These are phyloP conservation scores for Engraulis encrasicolus DNA, from an alignment of 2,113 vertebrate species.

Conservation along the genomic window DNA sequence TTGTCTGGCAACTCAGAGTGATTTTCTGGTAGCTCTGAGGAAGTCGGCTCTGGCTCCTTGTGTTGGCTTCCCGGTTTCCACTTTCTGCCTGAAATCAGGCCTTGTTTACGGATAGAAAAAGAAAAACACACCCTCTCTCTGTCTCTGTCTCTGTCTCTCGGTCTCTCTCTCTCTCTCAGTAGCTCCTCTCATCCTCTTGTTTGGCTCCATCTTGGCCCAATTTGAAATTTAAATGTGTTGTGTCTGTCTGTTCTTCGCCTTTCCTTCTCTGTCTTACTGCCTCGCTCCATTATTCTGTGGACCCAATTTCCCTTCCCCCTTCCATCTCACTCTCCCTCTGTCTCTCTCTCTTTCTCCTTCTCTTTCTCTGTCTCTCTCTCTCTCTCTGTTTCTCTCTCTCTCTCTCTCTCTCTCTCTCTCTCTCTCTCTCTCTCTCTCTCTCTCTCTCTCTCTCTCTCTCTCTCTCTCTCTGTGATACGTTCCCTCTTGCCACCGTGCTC, in stretches of 20 bases:
- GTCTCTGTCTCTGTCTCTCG: too few species aligned
- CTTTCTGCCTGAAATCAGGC: background rate
- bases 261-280: too few species aligned
- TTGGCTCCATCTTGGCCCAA: background rate
- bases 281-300: too few species aligned
- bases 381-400: background rate
- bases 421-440: background rate
- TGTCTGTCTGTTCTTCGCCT: background rate
- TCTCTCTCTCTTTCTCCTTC: too few species aligned
- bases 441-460: background rate
- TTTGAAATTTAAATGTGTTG: slow-evolving; percentile 13
- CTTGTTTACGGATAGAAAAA: background rate
- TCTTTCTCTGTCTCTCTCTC: background rate
- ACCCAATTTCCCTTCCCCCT: too few species aligned
- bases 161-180: too few species aligned
- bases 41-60: background rate
- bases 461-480: background rate
- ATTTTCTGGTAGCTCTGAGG: background rate
- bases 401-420: too few species aligned
- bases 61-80: background rate
- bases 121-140: background rate
- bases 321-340: too few species aligned
- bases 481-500: background rate
- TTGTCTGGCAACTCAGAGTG: background rate
- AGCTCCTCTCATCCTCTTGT: background rate